phyloP scores from a whole-genome alignment of 2,113 vertebrate species.

The Anguilla rostrata region DNA sequence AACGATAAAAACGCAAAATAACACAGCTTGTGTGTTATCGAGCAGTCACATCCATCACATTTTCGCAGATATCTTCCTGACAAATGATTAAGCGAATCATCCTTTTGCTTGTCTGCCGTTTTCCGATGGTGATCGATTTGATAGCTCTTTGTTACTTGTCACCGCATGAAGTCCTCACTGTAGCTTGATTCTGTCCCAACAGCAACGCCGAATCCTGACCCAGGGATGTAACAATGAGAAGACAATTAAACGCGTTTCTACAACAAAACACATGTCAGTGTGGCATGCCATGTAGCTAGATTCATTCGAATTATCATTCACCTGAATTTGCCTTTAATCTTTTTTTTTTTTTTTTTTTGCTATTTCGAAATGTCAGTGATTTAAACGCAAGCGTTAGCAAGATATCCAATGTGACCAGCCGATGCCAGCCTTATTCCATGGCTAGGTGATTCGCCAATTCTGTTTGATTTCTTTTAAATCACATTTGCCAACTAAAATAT shows the following conservation, averaged over 20 bases:
- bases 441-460: background rate
- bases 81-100: slow-evolving; percentile 13
- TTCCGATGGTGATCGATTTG: slow-evolving; percentile 36
- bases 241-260: background rate
- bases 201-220: slow-evolving; percentile 60
- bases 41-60: background rate
- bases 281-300: background rate
- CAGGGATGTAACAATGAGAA: slow-evolving; percentile 18
- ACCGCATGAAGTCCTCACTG: slow-evolving; percentile 42
- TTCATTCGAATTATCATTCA: background rate
- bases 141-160: slow-evolving; percentile 62
- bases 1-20: background rate
- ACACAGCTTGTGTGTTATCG: background rate
- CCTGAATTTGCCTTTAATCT: background rate
- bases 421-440: background rate
- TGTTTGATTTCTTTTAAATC: background rate
- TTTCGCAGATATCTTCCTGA: background rate
- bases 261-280: background rate
- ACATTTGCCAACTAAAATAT: background rate
- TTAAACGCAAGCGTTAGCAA: background rate
- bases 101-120: slow-evolving; percentile 25
- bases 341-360: background rate
- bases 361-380: background rate
- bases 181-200: slow-evolving; percentile 52
- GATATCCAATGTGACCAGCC: background rate